Base-by-base conservation (phyloP, 2,888 invertebrate species). In the Pharmacophagus antenor region DNA sequence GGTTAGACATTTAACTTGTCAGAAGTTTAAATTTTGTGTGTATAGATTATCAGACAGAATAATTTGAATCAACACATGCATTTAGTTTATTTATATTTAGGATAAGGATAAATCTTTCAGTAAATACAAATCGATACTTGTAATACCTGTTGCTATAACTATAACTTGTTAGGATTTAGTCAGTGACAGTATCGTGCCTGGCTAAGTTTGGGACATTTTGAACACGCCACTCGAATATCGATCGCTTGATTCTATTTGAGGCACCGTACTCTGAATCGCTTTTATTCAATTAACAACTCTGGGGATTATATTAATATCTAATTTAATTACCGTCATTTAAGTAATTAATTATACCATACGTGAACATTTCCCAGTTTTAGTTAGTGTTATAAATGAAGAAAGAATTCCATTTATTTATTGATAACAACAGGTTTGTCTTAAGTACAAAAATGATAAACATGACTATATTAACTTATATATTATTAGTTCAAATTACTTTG, bases 171-270 rank as follows among this genome's bases (percentile, higher is more conserved):
- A 47, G 41, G 5, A 41, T 46, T 47, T 41, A 15, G 60, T 37
- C 54, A 31, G 41, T 25, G 56, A 47, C 51, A 44, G 56, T 41
- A 46, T 51, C 47, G 60, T 56, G 52, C 51, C 60, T 21, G 46
- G 51, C 55, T 41, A 56, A 46, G 60, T 56, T 56, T 20, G 46
- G 50, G 56, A 56, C 59, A 49, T 49, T 55, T 60, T n/a, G 27
- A 51, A 47, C 51, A 60, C 60, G 56, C 51, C 51, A 51, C 51
- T 60, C 51, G 51, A 51, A 51, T 60, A 56, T 60, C 60, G 60
- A 60, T 55, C 50, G 37, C 56, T 46, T 60, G 51, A 56, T 60
- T 51, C 60, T 60, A 60, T 60, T 60, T 60, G 51, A 37, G 50
- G 56, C 51, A 44, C 46, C 49, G 37, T 55, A 55, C 37, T 50